A percentile compares a stretch with the other conserved stretches of the same genome.
Evolutionary conservation across 2,797 vertebrate genomes (phyloP).

Genomic region (Trachops cirrhosus): DNA sequence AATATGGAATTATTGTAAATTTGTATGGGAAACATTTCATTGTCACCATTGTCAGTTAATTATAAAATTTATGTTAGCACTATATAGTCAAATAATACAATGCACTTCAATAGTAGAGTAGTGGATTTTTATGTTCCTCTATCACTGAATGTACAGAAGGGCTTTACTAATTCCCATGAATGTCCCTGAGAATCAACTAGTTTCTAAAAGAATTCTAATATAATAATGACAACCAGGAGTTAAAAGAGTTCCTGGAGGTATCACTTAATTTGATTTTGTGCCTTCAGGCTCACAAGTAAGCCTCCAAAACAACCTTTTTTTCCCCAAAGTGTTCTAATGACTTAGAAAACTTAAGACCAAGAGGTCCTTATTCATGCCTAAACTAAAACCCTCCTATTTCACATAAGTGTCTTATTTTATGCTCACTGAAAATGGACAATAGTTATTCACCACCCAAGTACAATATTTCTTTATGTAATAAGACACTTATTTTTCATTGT

Average conservation of each 20-base stretch:
- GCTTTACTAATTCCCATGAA: not conserved
- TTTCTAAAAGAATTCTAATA: not conserved
- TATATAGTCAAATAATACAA: constrained; percentile 3
- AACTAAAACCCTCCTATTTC: not conserved
- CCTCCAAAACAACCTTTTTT: not conserved
- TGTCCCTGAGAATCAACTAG: not conserved
- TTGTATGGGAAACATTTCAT: not conserved
- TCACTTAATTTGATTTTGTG: not conserved
- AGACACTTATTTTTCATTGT: not conserved
- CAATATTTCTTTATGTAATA: not conserved
- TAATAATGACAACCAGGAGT: not conserved
- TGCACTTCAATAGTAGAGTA: not conserved
- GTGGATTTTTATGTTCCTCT: not conserved
- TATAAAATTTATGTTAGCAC: not conserved
- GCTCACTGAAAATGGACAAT: not conserved
- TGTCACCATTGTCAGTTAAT: not conserved
- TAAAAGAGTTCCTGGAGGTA: not conserved
- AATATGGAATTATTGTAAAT: not conserved
- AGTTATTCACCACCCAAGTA: not conserved
- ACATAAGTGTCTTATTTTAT: not conserved
- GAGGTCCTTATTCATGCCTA: not conserved
- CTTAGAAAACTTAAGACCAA: not conserved
- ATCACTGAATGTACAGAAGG: not conserved
- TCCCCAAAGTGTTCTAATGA: not conserved
- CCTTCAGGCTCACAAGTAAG: not conserved